phyloP scores from a whole-genome alignment of 2,113 vertebrate genomes.

The Ardeotis arabs region DNA sequence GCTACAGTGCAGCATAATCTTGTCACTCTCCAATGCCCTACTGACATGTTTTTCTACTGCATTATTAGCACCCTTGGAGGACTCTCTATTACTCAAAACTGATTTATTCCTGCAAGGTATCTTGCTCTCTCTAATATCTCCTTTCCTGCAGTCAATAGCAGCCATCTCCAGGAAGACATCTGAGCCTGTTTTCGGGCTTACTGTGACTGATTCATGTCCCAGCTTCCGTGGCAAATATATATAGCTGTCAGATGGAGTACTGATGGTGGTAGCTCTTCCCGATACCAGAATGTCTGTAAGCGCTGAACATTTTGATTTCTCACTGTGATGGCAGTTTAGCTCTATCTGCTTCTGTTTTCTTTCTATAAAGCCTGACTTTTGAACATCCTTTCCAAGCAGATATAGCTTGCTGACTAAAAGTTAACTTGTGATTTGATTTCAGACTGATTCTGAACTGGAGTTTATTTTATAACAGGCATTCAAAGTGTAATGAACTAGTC shows the following conservation, averaged over 20 bases:
- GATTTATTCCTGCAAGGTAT: constrained; percentile 5
- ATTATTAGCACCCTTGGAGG: not conserved
- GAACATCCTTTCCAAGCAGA: not conserved
- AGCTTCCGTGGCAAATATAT: not conserved
- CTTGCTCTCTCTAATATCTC: not conserved
- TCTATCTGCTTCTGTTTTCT: not conserved
- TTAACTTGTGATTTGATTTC: not conserved
- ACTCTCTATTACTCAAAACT: not conserved
- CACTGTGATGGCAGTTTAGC: not conserved
- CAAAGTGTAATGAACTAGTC: not conserved
- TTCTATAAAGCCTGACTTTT: not conserved
- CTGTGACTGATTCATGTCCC: not conserved
- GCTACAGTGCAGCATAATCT: not conserved
- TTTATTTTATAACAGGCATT: not conserved
- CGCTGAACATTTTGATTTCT: not conserved
- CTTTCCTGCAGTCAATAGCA: not conserved
- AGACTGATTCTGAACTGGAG: not conserved
- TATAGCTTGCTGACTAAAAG: not conserved
- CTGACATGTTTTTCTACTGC: not conserved
- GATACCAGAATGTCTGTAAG: rapidly evolving
- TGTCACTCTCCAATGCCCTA: not conserved
- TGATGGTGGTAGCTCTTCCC: not conserved
- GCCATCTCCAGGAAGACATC: not conserved
- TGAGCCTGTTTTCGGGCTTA: not conserved
- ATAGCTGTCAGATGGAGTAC: not conserved